Evolutionary conservation across 2,888 invertebrate genomes (phyloP), one percentile per base, ranked within the genome.

Genomic region (Stenotaenia linearis): DNA sequence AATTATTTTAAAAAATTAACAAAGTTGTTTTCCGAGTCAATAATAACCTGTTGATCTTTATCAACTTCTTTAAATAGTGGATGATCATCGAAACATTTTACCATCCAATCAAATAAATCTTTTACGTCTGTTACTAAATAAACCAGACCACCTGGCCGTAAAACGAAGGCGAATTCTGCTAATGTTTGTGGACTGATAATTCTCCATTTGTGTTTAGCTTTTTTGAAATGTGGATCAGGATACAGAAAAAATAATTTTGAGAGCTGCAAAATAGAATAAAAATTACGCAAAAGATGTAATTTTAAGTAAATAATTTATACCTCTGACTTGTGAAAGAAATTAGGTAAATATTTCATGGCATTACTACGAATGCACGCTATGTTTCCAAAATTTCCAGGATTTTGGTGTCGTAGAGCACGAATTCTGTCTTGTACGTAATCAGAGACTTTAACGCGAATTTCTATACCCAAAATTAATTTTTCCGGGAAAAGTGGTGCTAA

Each of bases 181-280:
- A 99, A 88, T 40, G 98, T 88, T 83, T 93, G 92, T 83, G 93
- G 91, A 85, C 96, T 98, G 82, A 99, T 96, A 81, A 99, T 99
- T 81, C 99, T 90, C 99, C 99, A 99, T 87, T 99, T 99, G 85
- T 98, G 97, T 88, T 99, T 99, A 0, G 97, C 92, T 85, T 93
- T 96, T 86, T 99, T 99, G 86, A 99, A 99, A 88, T 99, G 99
- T 35, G 99, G 99, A 88, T 99, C 99, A 28, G 99, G 99, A 87
- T 97, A 99, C 21, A 99, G 88, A 87, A 99, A 98, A 87, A 99
- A 99, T 93, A 99, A 95, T 88, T 98, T 98, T 81, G 91, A 91
- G 69, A 98, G 88, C 92, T 97, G 88, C 82, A 90, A 90, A n/a
- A n/a, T n/a, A n/a, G n/a, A n/a, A n/a, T n/a, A n/a, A n/a, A 40